A percentile compares a stretch with the other conserved stretches of the same genome.
Evolutionary conservation across 2,113 vertebrate genomes (phyloP).

Genomic region (Xyliphius kryptos): DNA sequence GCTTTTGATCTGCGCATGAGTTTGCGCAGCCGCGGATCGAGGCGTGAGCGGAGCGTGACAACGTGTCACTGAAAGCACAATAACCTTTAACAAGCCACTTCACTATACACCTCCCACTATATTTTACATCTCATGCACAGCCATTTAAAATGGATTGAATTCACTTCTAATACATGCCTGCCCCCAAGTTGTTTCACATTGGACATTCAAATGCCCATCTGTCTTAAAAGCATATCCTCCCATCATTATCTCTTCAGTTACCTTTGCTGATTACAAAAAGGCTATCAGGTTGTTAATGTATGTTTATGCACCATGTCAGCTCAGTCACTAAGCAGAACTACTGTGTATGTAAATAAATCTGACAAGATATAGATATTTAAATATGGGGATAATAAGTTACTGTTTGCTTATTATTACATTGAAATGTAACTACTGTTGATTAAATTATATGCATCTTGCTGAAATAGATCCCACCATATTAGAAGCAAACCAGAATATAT

Average conservation of each 20-base stretch:
- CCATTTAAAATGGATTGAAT: constrained; percentile 14
- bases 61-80: not conserved
- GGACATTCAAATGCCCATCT: not conserved
- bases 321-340: constrained; percentile 3
- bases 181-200: constrained; percentile 11
- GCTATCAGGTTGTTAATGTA: constrained; percentile 1
- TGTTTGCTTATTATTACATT: not conserved
- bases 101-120: not conserved
- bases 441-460: not conserved
- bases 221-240: constrained; percentile 10
- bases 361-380: not conserved
- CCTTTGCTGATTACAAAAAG: constrained; percentile 24
- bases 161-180: not conserved
- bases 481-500: not conserved
- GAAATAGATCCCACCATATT: not conserved
- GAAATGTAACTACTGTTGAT: not conserved
- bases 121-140: not conserved
- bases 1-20: too few relatives aligned
- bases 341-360: constrained; percentile 5
- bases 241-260: constrained; percentile 3
- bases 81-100: not conserved
- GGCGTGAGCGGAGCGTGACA: too few relatives aligned
- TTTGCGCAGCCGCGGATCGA: too few relatives aligned
- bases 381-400: not conserved
- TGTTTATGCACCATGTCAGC: constrained; percentile 2